Evolutionary conservation across 2,888 invertebrate genomes (phyloP).

Genomic region (Camptogramma bilineatum): DNA sequence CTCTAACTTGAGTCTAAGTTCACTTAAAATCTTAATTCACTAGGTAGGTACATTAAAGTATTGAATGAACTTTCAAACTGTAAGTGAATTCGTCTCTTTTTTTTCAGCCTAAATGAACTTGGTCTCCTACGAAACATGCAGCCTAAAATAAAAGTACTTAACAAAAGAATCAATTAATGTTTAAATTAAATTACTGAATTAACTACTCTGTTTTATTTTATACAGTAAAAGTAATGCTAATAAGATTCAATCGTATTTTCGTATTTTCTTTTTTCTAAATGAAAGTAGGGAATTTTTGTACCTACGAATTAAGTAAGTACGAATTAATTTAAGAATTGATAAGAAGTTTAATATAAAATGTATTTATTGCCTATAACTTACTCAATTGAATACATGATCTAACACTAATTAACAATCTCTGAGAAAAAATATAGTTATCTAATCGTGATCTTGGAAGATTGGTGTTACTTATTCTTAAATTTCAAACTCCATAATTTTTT

Average conservation of each 20-base stretch:
- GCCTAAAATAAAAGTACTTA: background rate
- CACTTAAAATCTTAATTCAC: too few species aligned
- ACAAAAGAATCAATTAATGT: background rate
- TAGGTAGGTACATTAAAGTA: too few species aligned
- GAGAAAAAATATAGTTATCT: slow-evolving; percentile 27
- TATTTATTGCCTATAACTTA: slow-evolving; percentile 48
- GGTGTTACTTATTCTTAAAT: background rate
- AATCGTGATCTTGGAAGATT: slow-evolving; percentile 22
- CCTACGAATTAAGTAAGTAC: too few species aligned
- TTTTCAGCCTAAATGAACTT: slow-evolving; percentile 12
- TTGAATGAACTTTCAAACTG: too few species aligned
- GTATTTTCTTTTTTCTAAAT: too few species aligned
- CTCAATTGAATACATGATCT: slow-evolving; percentile 41
- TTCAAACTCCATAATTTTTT: background rate
- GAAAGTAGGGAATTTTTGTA: too few species aligned
- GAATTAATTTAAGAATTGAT: slow-evolving; percentile 8
- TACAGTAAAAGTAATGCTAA: background rate
- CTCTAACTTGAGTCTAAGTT: too few species aligned
- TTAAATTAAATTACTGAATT: background rate
- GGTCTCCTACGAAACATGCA: background rate
- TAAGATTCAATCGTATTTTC: too few species aligned
- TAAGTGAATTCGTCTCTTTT: background rate
- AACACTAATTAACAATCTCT: slow-evolving; percentile 50
- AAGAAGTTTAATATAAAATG: slow-evolving; percentile 42
- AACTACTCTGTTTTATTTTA: background rate